A percentile compares a stretch with the other conserved stretches of the same genome.
Evolutionary conservation across 1,140 invertebrate genomes (phyloP).

Genomic region (Aphaenogaster floridana): DNA sequence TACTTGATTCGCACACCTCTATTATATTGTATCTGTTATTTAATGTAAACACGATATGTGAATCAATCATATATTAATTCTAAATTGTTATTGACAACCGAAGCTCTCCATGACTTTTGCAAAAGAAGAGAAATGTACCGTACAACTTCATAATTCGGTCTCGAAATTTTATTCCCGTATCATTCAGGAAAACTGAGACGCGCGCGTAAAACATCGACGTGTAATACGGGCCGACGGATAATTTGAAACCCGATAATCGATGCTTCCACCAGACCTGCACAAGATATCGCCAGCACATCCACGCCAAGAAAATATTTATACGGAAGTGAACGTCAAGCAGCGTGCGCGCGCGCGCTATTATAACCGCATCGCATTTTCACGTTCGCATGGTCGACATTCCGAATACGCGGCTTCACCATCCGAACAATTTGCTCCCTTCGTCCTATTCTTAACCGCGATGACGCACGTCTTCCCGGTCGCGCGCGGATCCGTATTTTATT

Average conservation of each 20-base stretch:
- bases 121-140: not conserved
- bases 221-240: slow-evolving; percentile 57
- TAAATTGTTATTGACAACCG: not conserved
- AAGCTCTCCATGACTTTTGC: not conserved
- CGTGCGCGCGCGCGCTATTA: not conserved
- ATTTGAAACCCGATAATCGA: slow-evolving; percentile 64
- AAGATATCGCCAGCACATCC: slow-evolving; percentile 45
- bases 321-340: slow-evolving; percentile 44
- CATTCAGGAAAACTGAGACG: slow-evolving; percentile 41
- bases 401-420: slow-evolving; percentile 25
- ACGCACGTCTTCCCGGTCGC: slow-evolving; percentile 14
- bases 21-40: not conserved
- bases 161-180: slow-evolving; percentile 46
- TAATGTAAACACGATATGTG: not conserved
- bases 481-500: slow-evolving; percentile 33
- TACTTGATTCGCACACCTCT: no score
- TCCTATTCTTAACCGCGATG: slow-evolving; percentile 52
- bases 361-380: slow-evolving; percentile 31
- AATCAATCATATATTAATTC: not conserved
- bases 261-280: slow-evolving; percentile 38
- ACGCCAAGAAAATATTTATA: slow-evolving; percentile 58
- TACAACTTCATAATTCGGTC: not conserved
- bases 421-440: slow-evolving; percentile 42
- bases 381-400: slow-evolving; percentile 40
- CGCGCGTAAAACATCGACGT: slow-evolving; percentile 13